Evolutionary conservation across 1,140 invertebrate genomes (phyloP), one percentile per base, ranked within the genome.

Genomic region (Eciton burchellii): DNA sequence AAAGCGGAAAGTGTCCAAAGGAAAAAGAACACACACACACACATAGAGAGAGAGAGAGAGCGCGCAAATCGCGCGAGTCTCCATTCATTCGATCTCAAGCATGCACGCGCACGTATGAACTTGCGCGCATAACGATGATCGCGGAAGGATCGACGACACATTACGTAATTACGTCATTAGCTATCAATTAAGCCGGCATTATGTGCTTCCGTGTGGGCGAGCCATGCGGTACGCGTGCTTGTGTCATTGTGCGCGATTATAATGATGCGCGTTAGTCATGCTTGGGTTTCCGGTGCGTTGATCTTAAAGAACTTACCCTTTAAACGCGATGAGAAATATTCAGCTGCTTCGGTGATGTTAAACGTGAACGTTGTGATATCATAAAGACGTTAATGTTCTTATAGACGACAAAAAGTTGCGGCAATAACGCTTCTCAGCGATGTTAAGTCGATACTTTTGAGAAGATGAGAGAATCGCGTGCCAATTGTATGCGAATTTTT

Each of bases 131-230:
- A 56, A 16, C 29, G 21, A 68, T 68, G 49, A 68, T 77, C 47
- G 35, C 47, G 35, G 24, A 57, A 77, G 21, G 49, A 79, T 79
- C 49, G 43, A 79, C 66, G 74, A 70, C 35, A n/a, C n/a, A n/a
- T n/a, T n/a, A n/a, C n/a, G n/a, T n/a, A 56, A 79, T 57, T 79
- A 41, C 11, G n/a, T 70, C 68, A 79, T 79, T 70, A 12, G 8
- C 12, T 70, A 41, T 65, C 41, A 68, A 79, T 79, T 79, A 79
- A 79, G 35, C 56, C 41, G 49, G 35, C 41, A 45, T 49, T 21
- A 24, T 14, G 35, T 19, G 24, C 21, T 79, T 57, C 74, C 74
- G 63, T 21, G 49, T 79, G 49, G 74, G 43, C 43, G 21, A 57
- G 24, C 35, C 49, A 54, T 19, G 21, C n/a, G 16, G 9, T 29